A percentile compares a stretch with the other conserved stretches of the same genome.
Evolutionary conservation across 2,888 invertebrate genomes (phyloP).

Genomic region (Dysmachus trigonus): DNA sequence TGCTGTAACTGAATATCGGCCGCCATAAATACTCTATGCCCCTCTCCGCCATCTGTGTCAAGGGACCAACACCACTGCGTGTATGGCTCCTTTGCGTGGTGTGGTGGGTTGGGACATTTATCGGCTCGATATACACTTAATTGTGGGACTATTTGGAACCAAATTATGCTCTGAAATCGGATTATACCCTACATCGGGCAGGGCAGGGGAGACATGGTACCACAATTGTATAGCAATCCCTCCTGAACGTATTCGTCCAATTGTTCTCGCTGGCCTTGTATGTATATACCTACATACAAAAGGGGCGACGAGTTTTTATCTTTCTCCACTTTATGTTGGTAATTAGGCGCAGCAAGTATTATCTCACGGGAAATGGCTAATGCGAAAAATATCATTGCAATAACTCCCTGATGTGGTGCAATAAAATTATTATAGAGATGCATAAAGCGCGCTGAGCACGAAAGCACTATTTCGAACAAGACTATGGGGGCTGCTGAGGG

Average conservation of each 20-base stretch:
- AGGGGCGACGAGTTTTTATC: neutral
- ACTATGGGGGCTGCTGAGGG: neutral
- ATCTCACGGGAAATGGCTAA: slow-evolving; percentile 12
- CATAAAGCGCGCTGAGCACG: neutral
- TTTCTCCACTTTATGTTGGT: neutral
- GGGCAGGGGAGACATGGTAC: neutral
- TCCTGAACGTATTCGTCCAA: neutral
- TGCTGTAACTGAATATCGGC: slow-evolving; percentile 27
- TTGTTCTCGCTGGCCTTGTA: neutral
- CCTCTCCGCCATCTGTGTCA: neutral
- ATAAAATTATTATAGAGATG: neutral
- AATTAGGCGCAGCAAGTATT: neutral
- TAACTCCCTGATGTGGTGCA: neutral
- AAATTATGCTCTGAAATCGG: neutral
- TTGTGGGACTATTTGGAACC: slow-evolving; percentile 16
- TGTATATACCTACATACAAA: no score
- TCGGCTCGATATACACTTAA: slow-evolving; percentile 21
- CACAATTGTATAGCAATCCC: neutral
- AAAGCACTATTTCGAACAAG: neutral
- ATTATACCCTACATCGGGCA: neutral
- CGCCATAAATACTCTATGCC: slow-evolving; percentile 18
- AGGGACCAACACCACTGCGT: neutral
- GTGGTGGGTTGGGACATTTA: neutral
- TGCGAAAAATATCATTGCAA: neutral
- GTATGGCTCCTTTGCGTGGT: neutral